These are phyloP conservation scores for Sylvilagus bachmani DNA, from an alignment of 2,113 vertebrate species.

Conservation along the genomic window DNA sequence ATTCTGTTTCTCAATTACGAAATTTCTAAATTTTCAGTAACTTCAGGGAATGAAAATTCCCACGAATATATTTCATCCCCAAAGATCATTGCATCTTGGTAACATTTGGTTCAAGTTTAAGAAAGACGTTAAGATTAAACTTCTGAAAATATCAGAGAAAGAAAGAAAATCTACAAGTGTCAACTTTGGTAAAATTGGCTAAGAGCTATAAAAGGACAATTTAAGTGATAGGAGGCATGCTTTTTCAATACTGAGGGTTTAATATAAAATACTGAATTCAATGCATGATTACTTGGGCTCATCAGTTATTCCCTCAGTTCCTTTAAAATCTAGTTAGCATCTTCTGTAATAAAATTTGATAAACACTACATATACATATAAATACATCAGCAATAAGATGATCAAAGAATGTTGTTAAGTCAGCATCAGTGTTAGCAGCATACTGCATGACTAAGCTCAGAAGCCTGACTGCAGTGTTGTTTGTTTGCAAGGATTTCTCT, in stretches of 20 bases:
- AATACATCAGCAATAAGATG: neutral
- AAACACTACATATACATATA: neutral
- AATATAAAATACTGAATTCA: too few species aligned
- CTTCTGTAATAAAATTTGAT: too few species aligned
- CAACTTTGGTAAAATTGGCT: too few species aligned
- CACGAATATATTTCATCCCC: neutral
- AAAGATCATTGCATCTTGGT: conserved; percentile 28
- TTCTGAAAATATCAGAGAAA: conserved; percentile 38
- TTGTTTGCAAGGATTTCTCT: neutral
- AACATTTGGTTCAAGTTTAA: conserved; percentile 57
- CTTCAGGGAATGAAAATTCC: neutral
- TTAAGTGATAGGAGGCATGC: too few species aligned
- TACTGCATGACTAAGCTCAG: neutral
- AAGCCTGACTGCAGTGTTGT: neutral
- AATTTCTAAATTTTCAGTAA: conserved; percentile 2
- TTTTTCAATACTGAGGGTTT: too few species aligned
- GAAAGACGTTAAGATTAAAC: neutral
- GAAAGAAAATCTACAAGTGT: too few species aligned
- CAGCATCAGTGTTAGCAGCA: conserved; percentile 61
- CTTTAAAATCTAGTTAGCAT: too few species aligned
- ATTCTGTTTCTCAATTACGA: too few species aligned
- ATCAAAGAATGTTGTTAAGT: neutral
- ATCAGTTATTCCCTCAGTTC: too few species aligned
- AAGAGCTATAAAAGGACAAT: too few species aligned
- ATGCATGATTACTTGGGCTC: too few species aligned